Evolutionary conservation across 64 coral and sea anemone species (phyloP).

Genomic region (Astreopora myriophthalma): DNA sequence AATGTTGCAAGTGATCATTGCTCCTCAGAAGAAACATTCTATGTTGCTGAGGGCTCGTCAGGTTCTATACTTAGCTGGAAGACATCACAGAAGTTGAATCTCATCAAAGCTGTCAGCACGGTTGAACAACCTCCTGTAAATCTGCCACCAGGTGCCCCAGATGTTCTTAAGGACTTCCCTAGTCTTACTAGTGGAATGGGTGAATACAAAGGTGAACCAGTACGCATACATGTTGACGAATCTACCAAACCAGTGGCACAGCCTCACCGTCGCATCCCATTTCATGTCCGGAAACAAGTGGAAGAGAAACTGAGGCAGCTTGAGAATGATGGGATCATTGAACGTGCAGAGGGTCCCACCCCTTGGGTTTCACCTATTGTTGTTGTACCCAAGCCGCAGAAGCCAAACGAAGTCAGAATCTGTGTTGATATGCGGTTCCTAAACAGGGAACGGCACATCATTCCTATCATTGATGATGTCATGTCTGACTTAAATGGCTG

Average conservation of each 20-base stretch:
- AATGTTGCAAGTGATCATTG: neutral
- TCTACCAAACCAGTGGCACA: too few relatives aligned
- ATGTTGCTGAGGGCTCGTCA: constrained; percentile 44
- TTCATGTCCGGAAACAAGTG: neutral
- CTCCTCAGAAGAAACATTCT: constrained; percentile 57
- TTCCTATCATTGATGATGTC: constrained; percentile 4
- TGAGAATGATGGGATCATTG: neutral
- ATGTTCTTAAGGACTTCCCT: constrained; percentile 62
- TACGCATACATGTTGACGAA: constrained; percentile 38
- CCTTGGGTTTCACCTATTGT: neutral
- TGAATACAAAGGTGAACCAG: constrained; percentile 47
- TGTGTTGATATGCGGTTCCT: constrained; percentile 52
- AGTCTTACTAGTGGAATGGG: constrained; percentile 62
- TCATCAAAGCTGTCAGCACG: constrained; percentile 56
- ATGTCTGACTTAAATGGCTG: neutral
- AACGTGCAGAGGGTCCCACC: neutral
- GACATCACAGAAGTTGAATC: constrained; percentile 42
- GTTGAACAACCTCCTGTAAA: constrained; percentile 33
- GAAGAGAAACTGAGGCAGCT: neutral
- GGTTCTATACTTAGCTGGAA: neutral
- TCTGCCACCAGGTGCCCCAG: constrained; percentile 50
- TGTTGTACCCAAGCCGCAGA: neutral
- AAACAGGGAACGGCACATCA: constrained; percentile 37
- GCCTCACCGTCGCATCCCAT: neutral
- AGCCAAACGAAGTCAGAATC: constrained; percentile 28